These are phyloP conservation scores for Oceanodroma tethys DNA, from an alignment of 2,113 vertebrate species.

Conservation along the genomic window DNA sequence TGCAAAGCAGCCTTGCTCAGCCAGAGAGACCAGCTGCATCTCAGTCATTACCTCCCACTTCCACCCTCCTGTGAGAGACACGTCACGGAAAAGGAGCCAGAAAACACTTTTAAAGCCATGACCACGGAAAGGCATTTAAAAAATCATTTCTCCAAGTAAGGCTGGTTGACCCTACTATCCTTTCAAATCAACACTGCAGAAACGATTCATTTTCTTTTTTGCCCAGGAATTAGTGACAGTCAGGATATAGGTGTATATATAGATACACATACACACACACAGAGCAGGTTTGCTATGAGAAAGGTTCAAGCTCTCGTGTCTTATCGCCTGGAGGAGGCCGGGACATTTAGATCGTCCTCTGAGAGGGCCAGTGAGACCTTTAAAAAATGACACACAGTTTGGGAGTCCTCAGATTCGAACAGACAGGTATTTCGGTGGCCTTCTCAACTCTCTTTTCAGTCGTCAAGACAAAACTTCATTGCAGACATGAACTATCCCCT, in stretches of 20 bases:
- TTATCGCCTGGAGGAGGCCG: conserved; percentile 67
- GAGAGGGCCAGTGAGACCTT: conserved; percentile 74
- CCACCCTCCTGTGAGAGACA: background rate
- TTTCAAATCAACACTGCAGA: background rate
- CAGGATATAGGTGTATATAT: background rate
- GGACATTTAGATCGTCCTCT: conserved; percentile 76
- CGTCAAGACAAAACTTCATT: conserved; percentile 26
- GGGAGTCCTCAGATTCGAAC: conserved; percentile 62
- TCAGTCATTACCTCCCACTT: background rate
- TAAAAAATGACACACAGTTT: conserved; percentile 60
- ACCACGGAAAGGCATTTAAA: background rate
- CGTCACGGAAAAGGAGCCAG: background rate
- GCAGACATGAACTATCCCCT: conserved; percentile 67
- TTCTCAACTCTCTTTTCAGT: conserved; percentile 57
- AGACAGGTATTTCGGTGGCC: conserved; percentile 73
- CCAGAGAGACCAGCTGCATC: background rate
- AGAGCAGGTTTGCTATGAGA: background rate
- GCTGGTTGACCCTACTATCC: background rate
- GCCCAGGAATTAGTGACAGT: background rate
- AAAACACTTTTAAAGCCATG: background rate
- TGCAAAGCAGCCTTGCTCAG: background rate
- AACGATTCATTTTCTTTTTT: background rate
- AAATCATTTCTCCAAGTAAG: background rate
- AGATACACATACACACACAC: background rate
- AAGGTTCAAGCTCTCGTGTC: conserved; percentile 52